phyloP scores from a whole-genome alignment of 2,888 invertebrate species.

The Orthosia cruda region DNA sequence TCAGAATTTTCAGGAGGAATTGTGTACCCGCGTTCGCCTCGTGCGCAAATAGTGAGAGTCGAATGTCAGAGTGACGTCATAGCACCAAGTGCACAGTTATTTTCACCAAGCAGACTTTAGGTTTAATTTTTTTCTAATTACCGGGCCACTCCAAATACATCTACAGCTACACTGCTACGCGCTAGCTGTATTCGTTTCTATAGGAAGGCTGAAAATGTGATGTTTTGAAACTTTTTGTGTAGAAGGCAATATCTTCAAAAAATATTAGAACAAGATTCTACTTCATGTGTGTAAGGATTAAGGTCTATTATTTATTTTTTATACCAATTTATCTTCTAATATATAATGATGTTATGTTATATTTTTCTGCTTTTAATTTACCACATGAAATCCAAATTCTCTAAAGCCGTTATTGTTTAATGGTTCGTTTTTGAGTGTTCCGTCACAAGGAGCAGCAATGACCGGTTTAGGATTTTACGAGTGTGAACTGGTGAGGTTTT shows the following conservation, averaged over 20 bases:
- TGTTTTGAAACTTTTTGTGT: conserved; percentile 1
- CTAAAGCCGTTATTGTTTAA: no score
- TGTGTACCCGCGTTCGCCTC: no score
- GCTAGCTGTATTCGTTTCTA: background rate
- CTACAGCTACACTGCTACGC: background rate
- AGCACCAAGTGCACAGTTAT: no score
- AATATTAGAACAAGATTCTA: conserved; percentile 23
- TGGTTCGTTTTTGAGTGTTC: no score
- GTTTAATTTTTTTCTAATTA: background rate
- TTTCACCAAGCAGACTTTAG: no score
- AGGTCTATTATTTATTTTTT: conserved; percentile 34
- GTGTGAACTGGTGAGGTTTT: no score
- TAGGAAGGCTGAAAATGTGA: no score
- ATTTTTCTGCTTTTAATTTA: conserved; percentile 32
- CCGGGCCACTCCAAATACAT: background rate
- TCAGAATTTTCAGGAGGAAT: conserved; percentile 98
- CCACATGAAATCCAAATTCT: background rate
- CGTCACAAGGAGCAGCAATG: no score
- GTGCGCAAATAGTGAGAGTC: no score
- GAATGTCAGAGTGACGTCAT: no score
- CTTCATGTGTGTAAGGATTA: background rate
- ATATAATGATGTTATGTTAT: conserved; percentile 20
- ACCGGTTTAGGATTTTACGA: no score
- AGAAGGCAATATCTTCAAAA: conserved; percentile 12
- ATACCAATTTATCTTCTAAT: conserved; percentile 23